phyloP scores from a whole-genome alignment of 1,140 invertebrate genomes.

The Conopomorpha cramerella region DNA sequence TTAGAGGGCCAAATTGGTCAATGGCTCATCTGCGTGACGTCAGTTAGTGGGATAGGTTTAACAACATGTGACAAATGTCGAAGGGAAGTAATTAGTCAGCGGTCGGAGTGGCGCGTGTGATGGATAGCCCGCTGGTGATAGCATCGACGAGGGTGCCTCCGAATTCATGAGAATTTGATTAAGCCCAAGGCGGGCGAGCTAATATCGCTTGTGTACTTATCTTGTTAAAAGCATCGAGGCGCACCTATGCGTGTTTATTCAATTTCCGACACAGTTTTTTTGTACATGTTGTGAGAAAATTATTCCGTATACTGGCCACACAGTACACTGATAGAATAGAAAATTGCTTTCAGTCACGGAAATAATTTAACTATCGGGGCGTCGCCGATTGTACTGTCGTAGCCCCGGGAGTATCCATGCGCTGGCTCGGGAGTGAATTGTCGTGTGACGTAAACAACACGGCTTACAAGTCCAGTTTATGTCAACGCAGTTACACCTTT shows the following conservation, averaged over 20 bases:
- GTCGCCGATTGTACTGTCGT: not conserved
- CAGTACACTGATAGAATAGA: conserved; percentile 12
- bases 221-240: conserved; percentile 31
- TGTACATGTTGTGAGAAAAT: no score
- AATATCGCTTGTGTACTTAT: conserved; percentile 33
- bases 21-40: conserved; percentile 5
- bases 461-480: no score
- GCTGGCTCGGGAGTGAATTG: no score
- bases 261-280: no score
- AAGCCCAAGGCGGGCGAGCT: conserved; percentile 19
- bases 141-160: conserved; percentile 25
- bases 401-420: no score
- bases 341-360: conserved; percentile 20
- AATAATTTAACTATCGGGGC: conserved; percentile 12
- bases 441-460: no score
- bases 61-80: conserved; percentile 25
- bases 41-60: conserved; percentile 12
- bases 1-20: conserved; percentile 1
- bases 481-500: no score
- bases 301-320: no score
- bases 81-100: conserved; percentile 25
- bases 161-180: conserved; percentile 41
- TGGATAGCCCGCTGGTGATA: conserved; percentile 38
- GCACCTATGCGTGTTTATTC: conserved; percentile 44
- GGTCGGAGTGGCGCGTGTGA: conserved; percentile 25